Percentiles rank a stretch among this genome's conserved stretches.
Evolutionary conservation across 2,888 invertebrate genomes (phyloP).

Genomic region (Taphrorychus bicolor): DNA sequence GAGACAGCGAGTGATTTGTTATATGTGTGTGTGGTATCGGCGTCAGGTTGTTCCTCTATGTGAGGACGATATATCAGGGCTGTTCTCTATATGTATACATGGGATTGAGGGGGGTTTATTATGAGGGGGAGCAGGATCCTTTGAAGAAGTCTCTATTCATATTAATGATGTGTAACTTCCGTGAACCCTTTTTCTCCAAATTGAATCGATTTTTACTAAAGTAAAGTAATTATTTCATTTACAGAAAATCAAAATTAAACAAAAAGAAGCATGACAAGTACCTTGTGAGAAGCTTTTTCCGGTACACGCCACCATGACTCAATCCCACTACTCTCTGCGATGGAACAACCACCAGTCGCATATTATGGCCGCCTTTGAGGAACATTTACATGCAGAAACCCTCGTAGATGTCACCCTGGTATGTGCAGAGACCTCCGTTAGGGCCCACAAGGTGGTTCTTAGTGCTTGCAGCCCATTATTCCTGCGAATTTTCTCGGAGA

Average conservation of each 20-base stretch:
- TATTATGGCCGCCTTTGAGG: constrained; percentile 86
- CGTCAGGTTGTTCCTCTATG: constrained; percentile 16
- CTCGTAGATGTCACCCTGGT: constrained; percentile 91
- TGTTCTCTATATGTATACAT: neutral
- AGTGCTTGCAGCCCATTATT: constrained; percentile 91
- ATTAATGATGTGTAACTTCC: too few species aligned
- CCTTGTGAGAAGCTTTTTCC: neutral
- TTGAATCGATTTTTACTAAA: neutral
- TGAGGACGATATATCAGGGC: constrained; percentile 1
- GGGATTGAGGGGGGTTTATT: too few species aligned
- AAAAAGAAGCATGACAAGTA: constrained; percentile 9
- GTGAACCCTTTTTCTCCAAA: too few species aligned
- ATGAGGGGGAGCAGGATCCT: too few species aligned
- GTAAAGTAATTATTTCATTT: constrained; percentile 38
- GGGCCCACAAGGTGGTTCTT: constrained; percentile 90
- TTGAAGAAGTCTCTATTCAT: too few species aligned
- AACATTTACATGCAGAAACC: constrained; percentile 84
- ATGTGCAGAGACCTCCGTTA: constrained; percentile 83
- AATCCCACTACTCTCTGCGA: constrained; percentile 89
- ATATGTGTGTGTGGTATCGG: constrained; percentile 19
- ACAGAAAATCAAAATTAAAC: constrained; percentile 55
- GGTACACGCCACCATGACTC: constrained; percentile 52
- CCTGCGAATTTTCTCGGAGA: constrained; percentile 86
- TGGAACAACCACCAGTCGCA: constrained; percentile 95
- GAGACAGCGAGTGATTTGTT: constrained; percentile 33